phyloP scores from a whole-genome alignment of 2,888 invertebrate genomes.

The Lysandra bellargus region DNA sequence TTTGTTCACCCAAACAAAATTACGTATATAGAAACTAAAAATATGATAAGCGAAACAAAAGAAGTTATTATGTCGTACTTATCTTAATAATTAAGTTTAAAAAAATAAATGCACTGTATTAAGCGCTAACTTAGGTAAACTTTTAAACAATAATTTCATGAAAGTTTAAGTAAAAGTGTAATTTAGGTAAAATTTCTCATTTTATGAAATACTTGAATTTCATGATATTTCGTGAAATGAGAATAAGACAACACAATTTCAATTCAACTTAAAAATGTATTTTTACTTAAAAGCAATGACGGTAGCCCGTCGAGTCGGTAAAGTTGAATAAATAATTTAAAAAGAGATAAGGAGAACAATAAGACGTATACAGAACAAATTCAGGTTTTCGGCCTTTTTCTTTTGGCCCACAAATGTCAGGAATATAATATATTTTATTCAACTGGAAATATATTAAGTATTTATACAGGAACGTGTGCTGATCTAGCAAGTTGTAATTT shows the following conservation, averaged over 20 bases:
- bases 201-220: not conserved
- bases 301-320: not conserved
- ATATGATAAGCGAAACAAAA: too few relatives aligned
- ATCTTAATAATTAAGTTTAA: not conserved
- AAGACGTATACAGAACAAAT: not conserved
- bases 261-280: too few relatives aligned
- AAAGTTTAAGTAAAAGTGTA: too few relatives aligned
- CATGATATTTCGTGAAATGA: not conserved
- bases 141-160: too few relatives aligned
- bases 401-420: not conserved
- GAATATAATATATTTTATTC: not conserved
- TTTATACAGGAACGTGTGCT: not conserved
- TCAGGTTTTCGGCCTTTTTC: not conserved
- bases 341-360: not conserved
- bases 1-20: too few relatives aligned
- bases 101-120: not conserved
- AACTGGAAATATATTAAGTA: not conserved
- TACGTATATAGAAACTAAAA: too few relatives aligned
- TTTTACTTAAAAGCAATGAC: too few relatives aligned
- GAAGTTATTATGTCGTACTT: too few relatives aligned
- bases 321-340: not conserved
- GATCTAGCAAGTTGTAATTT: not conserved
- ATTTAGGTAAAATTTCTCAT: too few relatives aligned
- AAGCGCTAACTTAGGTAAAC: too few relatives aligned
- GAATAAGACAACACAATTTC: not conserved